Conservation (phyloP, 2,113 vertebrate species). For the Nerophis lumbriciformis region DNA sequence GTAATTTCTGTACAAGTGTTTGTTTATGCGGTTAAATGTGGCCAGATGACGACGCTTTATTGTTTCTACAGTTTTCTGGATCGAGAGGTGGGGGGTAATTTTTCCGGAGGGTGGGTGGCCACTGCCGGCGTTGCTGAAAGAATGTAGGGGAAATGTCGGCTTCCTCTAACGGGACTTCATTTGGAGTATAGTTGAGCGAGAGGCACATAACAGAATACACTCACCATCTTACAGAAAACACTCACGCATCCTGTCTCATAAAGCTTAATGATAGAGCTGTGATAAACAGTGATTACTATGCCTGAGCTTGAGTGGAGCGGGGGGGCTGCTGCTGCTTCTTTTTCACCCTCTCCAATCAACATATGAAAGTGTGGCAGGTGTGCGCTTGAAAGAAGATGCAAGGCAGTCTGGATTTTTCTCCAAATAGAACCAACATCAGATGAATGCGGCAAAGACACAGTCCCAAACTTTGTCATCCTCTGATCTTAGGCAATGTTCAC, state of each 20-base stretch:
- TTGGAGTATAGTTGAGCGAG: conserved; percentile 42
- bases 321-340: conserved; percentile 20
- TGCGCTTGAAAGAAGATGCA: conserved; percentile 35
- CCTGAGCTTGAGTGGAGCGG: conserved; percentile 12
- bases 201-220: conserved; percentile 52
- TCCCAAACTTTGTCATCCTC: conserved; percentile 40
- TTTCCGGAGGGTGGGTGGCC: conserved; percentile 60
- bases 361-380: conserved; percentile 45
- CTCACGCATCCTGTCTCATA: conserved; percentile 64
- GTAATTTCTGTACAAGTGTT: conserved; percentile 61
- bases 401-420: conserved; percentile 17
- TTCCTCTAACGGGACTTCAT: conserved; percentile 51
- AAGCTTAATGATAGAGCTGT: conserved; percentile 65
- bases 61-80: conserved; percentile 51
- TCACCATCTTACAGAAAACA: conserved; percentile 47
- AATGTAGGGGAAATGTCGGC: conserved; percentile 53
- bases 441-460: conserved; percentile 46
- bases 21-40: conserved; percentile 55
- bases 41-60: conserved; percentile 56
- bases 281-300: conserved; percentile 61
- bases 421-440: conserved; percentile 28
- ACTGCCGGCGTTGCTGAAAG: conserved; percentile 31
- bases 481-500: conserved; percentile 33
- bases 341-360: conserved; percentile 24
- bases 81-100: conserved; percentile 37